These are phyloP conservation scores for Papilio demoleus DNA, from an alignment of 2,888 invertebrate genomes.

Conservation along the genomic window DNA sequence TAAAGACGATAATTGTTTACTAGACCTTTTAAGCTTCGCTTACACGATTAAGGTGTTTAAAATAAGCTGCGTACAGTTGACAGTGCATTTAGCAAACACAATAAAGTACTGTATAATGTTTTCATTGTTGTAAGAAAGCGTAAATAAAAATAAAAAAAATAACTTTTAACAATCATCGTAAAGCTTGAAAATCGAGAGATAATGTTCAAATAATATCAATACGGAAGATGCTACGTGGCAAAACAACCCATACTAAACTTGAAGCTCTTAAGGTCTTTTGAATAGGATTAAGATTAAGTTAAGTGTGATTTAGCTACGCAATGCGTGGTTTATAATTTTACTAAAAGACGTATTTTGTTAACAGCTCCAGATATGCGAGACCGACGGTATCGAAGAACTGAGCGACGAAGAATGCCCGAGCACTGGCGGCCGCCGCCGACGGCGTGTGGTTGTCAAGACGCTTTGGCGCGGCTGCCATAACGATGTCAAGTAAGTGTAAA, in stretches of 20 bases:
- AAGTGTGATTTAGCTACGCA: too few relatives aligned
- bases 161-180: too few relatives aligned
- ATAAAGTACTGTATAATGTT: background rate
- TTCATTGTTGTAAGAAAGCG: background rate
- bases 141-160: background rate
- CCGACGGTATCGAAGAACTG: constrained; percentile 88
- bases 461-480: constrained; percentile 89
- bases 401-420: constrained; percentile 86
- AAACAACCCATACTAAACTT: too few relatives aligned
- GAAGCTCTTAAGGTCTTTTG: too few relatives aligned
- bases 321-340: too few relatives aligned
- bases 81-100: background rate
- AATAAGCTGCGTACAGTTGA: background rate
- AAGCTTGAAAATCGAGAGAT: too few relatives aligned
- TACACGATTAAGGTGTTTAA: background rate
- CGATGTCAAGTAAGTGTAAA: constrained; percentile 83
- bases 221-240: too few relatives aligned
- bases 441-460: constrained; percentile 87
- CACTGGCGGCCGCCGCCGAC: constrained; percentile 86
- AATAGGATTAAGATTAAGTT: too few relatives aligned
- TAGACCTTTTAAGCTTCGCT: background rate
- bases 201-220: too few relatives aligned
- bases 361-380: constrained; percentile 91
- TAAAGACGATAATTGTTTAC: constrained; percentile 39
- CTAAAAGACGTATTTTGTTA: constrained; percentile 19